Conservation (phyloP, 2,113 vertebrate genomes). For the Puntigrus tetrazona region DNA sequence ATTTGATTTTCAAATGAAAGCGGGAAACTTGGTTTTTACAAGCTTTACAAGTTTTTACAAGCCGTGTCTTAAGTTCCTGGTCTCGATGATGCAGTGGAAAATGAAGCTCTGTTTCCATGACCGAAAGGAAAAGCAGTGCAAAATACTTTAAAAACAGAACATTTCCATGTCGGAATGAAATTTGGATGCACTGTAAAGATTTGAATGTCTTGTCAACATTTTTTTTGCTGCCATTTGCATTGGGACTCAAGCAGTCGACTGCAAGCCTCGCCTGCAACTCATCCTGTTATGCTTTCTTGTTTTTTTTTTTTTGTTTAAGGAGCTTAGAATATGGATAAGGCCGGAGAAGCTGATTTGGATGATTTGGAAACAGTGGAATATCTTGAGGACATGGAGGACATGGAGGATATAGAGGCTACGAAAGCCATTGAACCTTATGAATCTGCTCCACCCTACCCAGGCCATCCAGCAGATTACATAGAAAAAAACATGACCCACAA, state of each 20-base stretch:
- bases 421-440: neutral
- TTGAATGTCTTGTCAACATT: constrained; percentile 39
- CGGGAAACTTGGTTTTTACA: neutral
- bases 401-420: neutral
- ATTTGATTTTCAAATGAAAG: constrained; percentile 16
- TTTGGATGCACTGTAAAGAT: constrained; percentile 10
- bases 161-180: constrained; percentile 3
- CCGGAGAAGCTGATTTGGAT: neutral
- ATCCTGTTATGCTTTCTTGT: neutral
- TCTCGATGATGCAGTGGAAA: constrained; percentile 1
- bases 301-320: neutral
- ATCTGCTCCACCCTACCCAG: constrained; percentile 24
- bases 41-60: no score
- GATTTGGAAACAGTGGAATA: constrained; percentile 17
- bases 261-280: neutral
- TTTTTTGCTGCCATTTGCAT: neutral
- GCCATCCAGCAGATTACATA: neutral
- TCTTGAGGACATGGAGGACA: constrained; percentile 1
- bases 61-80: neutral
- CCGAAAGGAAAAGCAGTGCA: neutral
- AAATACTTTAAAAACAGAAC: constrained; percentile 16
- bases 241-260: neutral
- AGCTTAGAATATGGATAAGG: neutral
- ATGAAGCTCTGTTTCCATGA: constrained; percentile 18
- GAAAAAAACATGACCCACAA: neutral